These are phyloP conservation scores for Microtus richardsoni DNA, from an alignment of 2,113 vertebrate species.

Conservation along the genomic window DNA sequence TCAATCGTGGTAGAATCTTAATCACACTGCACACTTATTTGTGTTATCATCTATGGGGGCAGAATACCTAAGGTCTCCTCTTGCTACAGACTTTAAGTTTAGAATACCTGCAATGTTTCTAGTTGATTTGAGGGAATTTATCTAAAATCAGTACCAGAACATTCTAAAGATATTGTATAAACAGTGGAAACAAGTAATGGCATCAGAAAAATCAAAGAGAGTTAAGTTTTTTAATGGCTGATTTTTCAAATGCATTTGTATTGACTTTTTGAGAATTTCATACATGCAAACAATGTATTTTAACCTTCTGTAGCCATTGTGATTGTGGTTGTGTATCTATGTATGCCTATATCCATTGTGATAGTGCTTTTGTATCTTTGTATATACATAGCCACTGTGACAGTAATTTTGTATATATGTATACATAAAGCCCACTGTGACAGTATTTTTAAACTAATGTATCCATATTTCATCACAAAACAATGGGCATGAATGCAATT, in stretches of 20 bases:
- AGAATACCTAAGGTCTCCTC: background rate
- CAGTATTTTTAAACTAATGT: background rate
- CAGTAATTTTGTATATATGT: background rate
- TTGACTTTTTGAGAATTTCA: background rate
- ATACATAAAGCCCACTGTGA: background rate
- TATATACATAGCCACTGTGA: background rate
- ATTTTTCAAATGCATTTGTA: background rate
- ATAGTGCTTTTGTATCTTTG: background rate
- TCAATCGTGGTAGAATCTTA: background rate
- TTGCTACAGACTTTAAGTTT: background rate
- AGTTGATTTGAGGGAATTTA: slow-evolving; percentile 74
- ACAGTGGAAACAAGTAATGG: slow-evolving; percentile 47
- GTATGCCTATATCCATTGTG: background rate
- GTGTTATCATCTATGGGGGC: background rate
- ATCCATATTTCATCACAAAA: slow-evolving; percentile 36
- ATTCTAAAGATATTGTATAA: slow-evolving; percentile 77
- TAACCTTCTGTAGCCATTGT: background rate
- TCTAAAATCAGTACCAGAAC: slow-evolving; percentile 74
- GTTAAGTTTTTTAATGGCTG: background rate
- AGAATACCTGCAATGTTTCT: background rate
- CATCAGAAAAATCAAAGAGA: slow-evolving; percentile 29
- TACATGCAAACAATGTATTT: background rate
- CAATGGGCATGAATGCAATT: background rate
- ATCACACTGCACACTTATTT: too few species aligned
- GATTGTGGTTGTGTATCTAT: background rate